These are phyloP conservation scores for Sebastes goodei DNA, from an alignment of 2,797 vertebrate genomes.

Conservation along the genomic window DNA sequence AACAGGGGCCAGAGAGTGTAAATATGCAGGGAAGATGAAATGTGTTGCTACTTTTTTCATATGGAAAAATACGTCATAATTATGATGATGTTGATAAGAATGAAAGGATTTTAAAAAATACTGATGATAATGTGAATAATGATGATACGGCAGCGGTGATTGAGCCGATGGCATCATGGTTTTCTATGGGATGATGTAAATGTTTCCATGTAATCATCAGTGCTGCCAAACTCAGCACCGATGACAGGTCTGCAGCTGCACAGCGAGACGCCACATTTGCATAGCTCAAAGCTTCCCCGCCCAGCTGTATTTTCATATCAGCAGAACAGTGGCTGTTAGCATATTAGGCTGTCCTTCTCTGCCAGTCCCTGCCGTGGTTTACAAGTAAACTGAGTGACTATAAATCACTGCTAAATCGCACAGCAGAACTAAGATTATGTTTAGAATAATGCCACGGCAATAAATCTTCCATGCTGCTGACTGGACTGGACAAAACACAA, in stretches of 20 bases:
- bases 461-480: slow-evolving; percentile 78
- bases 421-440: slow-evolving; percentile 79
- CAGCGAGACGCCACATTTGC: slow-evolving; percentile 25
- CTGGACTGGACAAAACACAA: slow-evolving; percentile 67
- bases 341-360: slow-evolving; percentile 68
- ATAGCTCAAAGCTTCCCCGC: slow-evolving; percentile 21
- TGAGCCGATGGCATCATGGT: slow-evolving; percentile 4
- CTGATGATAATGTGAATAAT: slow-evolving; percentile 26
- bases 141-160: slow-evolving; percentile 26
- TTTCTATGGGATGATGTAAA: slow-evolving; percentile 36
- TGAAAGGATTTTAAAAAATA: slow-evolving; percentile 7
- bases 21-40: not conserved
- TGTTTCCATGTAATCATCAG: slow-evolving; percentile 58
- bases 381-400: slow-evolving; percentile 75
- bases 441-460: slow-evolving; percentile 77
- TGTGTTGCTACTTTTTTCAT: not conserved
- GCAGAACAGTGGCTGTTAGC: slow-evolving; percentile 47
- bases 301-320: slow-evolving; percentile 61
- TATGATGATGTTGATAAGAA: not conserved
- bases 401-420: slow-evolving; percentile 79
- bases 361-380: slow-evolving; percentile 58
- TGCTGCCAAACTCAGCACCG: not conserved
- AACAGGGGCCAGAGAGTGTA: not conserved
- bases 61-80: slow-evolving; percentile 12
- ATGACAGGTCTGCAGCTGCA: slow-evolving; percentile 52